Evolutionary conservation across 2,113 vertebrate species (phyloP).

Genomic region (Apteryx mantelli): DNA sequence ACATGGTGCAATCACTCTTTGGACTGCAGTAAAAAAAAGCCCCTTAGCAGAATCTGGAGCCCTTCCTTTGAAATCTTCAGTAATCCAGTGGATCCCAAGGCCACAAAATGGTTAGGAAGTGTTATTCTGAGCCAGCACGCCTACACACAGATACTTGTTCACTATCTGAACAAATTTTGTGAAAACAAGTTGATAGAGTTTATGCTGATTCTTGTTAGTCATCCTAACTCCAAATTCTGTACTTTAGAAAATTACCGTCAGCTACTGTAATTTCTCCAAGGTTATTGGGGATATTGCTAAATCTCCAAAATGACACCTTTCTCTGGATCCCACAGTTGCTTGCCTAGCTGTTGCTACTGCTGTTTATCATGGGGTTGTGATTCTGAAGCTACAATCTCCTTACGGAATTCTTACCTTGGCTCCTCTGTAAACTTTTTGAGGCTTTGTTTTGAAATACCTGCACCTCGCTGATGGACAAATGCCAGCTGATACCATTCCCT

Average conservation of each 20-base stretch:
- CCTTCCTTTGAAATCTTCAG: not conserved
- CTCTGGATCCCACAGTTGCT: not conserved
- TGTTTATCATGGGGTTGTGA: not conserved
- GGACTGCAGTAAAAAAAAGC: not conserved
- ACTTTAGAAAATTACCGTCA: not conserved
- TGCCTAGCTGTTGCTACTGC: not conserved
- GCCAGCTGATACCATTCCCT: constrained; percentile 8
- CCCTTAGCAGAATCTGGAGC: constrained; percentile 12
- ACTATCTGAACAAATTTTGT: not conserved
- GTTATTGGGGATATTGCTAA: not conserved
- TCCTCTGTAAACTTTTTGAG: not conserved
- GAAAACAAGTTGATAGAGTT: not conserved
- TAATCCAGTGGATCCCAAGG: not conserved
- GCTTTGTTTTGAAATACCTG: constrained; percentile 42
- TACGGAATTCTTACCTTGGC: not conserved
- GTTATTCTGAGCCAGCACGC: constrained; percentile 33
- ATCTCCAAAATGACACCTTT: not conserved
- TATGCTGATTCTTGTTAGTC: not conserved
- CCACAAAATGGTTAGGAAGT: not conserved
- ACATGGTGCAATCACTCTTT: not conserved
- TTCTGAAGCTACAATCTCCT: not conserved
- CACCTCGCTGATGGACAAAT: not conserved
- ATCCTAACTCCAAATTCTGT: not conserved
- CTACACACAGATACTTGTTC: constrained; percentile 6
- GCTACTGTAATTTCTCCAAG: not conserved